Percentiles rank a stretch among this genome's conserved stretches.
Evolutionary conservation across 2,797 vertebrate genomes (phyloP).

Genomic region (Syndactyla subalaris): DNA sequence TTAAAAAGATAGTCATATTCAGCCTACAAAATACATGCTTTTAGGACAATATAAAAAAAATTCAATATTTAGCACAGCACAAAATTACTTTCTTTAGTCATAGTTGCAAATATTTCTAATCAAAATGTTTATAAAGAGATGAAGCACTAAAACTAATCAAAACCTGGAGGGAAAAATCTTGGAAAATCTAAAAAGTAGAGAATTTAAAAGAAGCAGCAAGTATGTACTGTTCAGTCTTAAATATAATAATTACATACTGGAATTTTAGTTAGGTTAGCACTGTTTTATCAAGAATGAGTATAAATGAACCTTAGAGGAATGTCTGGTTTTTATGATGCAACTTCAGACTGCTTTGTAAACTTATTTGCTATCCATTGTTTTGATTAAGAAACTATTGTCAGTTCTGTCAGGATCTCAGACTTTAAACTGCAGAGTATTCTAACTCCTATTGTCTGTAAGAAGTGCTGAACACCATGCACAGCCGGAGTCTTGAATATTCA

Average conservation of each 20-base stretch:
- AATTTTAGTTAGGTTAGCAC: not conserved
- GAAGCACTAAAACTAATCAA: not conserved
- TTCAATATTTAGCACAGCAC: not conserved
- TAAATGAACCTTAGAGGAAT: not conserved
- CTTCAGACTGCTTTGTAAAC: not conserved
- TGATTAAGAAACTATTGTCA: not conserved
- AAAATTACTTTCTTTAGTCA: not conserved
- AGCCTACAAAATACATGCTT: not conserved
- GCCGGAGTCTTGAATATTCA: not conserved
- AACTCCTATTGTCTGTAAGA: not conserved
- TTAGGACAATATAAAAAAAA: not conserved
- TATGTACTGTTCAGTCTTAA: not conserved
- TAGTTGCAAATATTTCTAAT: not conserved
- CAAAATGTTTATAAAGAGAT: not conserved
- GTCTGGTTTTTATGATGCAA: not conserved
- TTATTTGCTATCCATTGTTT: not conserved
- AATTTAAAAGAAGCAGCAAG: not conserved
- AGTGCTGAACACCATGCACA: not conserved
- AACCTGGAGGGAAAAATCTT: not conserved
- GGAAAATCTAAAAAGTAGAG: not conserved
- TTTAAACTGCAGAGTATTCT: not conserved
- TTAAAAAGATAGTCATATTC: not conserved
- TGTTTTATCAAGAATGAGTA: not conserved
- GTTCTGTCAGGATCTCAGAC: not conserved
- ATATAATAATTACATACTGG: not conserved